Base-by-base conservation (phyloP, 2,888 invertebrate genomes). In the Synergus itoensis region DNA sequence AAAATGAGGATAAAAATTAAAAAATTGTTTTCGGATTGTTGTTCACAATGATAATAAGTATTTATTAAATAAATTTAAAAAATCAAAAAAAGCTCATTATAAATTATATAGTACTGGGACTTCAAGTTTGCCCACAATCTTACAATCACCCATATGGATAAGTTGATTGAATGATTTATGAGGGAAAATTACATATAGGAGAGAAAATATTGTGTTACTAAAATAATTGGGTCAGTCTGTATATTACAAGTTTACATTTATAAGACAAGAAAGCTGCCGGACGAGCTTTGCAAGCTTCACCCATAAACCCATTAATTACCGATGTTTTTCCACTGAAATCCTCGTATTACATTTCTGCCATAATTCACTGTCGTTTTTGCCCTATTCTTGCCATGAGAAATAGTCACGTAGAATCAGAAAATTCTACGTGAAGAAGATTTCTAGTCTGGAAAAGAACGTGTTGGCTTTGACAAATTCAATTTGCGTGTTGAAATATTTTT, bases 231-330 rank as follows among this genome's bases (percentile, higher is more conserved):
- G 4, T n/a, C 40, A 40, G 41, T 41, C 11, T 11, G 11, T 65
- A 36, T 73, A 73, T 36, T n/a, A 36, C 28, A 48, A n/a, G 53
- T 53, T 53, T 73, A 73, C 73, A 73, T 73, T 53, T 48, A 73
- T 36, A 53, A 28, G 36, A 48, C 73, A 73, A 73, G 73, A 73
- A 73, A 73, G 48, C 9, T 73, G 53, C 36, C n/a, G 36, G 53
- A 73, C 36, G 53, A 53, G 73, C 73, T 36, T 48, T 36, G 36
- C 73, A 73, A 73, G 73, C 73, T 73, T 73, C 48, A 36, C 73
- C 53, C 53, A 28, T 73, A 73, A 53, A 64, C 69, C 79, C 79
- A 79, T 79, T 79, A 79, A 79, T 79, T 79, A 77, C 77, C 21
- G 41, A 63, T 53, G 79, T 77, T 77, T 77, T 79, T 77, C 62